Evolutionary conservation across 2,888 invertebrate genomes (phyloP), one percentile per base, ranked within the genome.

Genomic region (Netelia inedita): DNA sequence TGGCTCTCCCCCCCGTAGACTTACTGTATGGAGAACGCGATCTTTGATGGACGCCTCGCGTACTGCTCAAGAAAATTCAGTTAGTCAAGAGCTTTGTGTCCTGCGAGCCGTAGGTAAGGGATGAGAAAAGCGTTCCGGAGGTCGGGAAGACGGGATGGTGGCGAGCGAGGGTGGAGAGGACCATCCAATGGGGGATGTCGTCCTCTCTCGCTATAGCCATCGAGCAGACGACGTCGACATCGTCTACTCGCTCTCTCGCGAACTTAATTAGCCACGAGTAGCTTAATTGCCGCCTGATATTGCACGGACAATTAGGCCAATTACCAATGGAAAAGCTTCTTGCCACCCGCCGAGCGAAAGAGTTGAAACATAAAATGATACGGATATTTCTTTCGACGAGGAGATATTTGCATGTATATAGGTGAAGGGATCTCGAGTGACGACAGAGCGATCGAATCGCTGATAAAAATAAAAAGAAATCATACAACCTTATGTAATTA

Each of bases 11-110:
- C 69, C 63, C 55, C 21, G 21, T 75, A 21, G 61, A 87, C 83
- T 87, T 81, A 78, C 82, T 73, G 83, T 82, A 85, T 83, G 28
- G 71, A 76, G 78, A 66, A 79, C 79, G 81, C 79, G 91, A 93
- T 93, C 93, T 93, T 93, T 92, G 93, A 93, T 92, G 93, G 92
- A 92, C 92, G 91, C 91, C 90, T 88, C 91, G 90, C 87, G 91
- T 89, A 90, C 88, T 91, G 93, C 93, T 93, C 92, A 93, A 93
- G 93, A 93, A 93, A 93, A 93, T 93, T 93, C 90, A 93, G 92
- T 93, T 93, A 93, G 91, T 91, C 91, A 90, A 88, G 90, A 91
- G 92, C 93, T 92, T 93, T 93, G 93, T 93, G 93, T 92, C 91
- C 92, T 91, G 88, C 91, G 88, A 83, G 81, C 81, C 82, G 68